Evolutionary conservation across 2,888 invertebrate genomes (phyloP), one percentile per base, ranked within the genome.

Genomic region (Dolichopus griseipennis): DNA sequence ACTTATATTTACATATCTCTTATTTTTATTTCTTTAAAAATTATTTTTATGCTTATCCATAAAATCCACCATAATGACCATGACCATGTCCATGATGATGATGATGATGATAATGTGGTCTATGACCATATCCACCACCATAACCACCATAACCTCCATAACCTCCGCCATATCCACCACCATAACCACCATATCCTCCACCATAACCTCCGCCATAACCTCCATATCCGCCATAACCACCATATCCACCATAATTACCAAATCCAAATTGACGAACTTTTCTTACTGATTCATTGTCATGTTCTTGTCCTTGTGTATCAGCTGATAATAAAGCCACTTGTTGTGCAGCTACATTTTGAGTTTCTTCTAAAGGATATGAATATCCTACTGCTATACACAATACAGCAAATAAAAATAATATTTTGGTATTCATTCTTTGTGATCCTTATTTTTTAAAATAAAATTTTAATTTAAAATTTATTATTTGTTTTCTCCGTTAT

Each of bases 261-360:
- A 3, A 4, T 0, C 73, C 72, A 34, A 69, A 71, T 52, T 73
- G 73, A 41, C 75, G 73, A n/a, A 71, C 73, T 52, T 70, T 67
- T 67, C 75, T 73, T 37, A 68, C 72, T 22, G 74, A 74, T 68
- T 71, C 72, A 70, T 75, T 75, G 65, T 73, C 75, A 65, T 75
- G 75, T 33, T 64, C 20, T 20, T 37, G 37, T 33, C 65, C 61
- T 20, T 37, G 37, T 8, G 8, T 37, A 12, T 37, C 37, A 37
- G 8, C 37, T 37, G 4, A 4, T 65, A 73, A 62, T 4, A 75
- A 65, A 7, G 70, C 37, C 4, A 37, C 1, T 10, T 37, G 10
- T 69, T 6, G n/a, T 18, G 65, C 65, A 18, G 12, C n/a, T 18
- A n/a, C 61, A 61, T 12, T 18, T 18, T 20, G 12, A 61, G 8